phyloP scores from a whole-genome alignment of 2,113 vertebrate genomes.

The Arizona elegans region DNA sequence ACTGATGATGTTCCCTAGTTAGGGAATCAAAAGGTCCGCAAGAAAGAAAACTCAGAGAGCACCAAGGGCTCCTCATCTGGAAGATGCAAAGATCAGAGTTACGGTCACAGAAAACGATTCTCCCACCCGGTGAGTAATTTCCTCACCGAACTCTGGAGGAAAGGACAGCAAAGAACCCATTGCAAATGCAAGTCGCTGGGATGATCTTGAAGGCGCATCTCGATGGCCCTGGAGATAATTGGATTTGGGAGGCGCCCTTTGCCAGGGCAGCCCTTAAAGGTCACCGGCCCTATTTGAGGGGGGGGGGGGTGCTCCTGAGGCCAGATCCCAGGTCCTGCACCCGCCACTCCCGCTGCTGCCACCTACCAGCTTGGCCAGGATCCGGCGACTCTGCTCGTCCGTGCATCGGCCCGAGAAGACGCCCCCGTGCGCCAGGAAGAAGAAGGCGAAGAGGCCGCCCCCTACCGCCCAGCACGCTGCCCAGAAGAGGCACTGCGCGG shows the following conservation, averaged over 20 bases:
- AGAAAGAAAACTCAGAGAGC: too few relatives aligned
- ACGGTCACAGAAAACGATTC: neutral
- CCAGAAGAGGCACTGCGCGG: conserved; percentile 77
- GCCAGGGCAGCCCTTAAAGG: neutral
- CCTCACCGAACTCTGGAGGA: neutral
- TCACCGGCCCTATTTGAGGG: neutral
- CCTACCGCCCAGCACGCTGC: conserved; percentile 79
- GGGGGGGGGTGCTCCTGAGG: neutral
- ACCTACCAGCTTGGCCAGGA: conserved; percentile 90
- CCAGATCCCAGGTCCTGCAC: neutral
- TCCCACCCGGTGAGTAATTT: neutral
- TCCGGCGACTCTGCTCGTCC: conserved; percentile 81
- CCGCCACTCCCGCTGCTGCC: neutral
- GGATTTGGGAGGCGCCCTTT: neutral
- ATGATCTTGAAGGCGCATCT: neutral
- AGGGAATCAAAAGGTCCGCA: too few relatives aligned
- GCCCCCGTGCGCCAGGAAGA: conserved; percentile 74
- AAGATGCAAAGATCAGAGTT: neutral
- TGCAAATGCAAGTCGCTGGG: neutral
- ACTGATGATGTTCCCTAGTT: too few relatives aligned
- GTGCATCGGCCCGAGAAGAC: conserved; percentile 88
- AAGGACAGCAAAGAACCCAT: neutral
- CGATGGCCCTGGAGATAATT: neutral
- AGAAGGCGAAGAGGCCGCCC: conserved; percentile 70
- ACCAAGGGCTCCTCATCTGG: neutral